Base-by-base conservation (phyloP, 2,888 invertebrate species). In the Parascotia fuliginaria region DNA sequence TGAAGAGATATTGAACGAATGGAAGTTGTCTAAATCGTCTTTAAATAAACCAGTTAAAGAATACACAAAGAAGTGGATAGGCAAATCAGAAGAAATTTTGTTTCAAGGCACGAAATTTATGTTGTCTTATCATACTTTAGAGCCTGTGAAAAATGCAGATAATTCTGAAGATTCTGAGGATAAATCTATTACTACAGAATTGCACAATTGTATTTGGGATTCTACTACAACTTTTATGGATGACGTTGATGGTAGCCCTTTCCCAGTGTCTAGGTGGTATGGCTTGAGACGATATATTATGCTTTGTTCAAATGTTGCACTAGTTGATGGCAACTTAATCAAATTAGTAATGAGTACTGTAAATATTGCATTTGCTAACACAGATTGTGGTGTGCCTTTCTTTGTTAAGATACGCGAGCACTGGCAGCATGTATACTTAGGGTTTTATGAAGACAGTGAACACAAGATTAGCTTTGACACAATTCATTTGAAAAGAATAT, bases 391-490 rank as follows among this genome's bases (percentile, higher is more conserved):
- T 54, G 93, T 97, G 56, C 98, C 99, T 14, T 92, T 97, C 14
- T 98, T 99, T 87, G 94, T 98, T 15, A 98, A 98, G 89, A 94
- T 97, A 15, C 93, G 96, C 69, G 96, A 96, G 77, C 94, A 94
- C 60, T 96, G 96, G 95, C 96, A 97, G 75, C 94, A 95, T 42
- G 95, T 95, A 73, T 97, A 95, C 79, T 82, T 95, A 41, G 99
- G 99, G 5, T 94, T 97, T 6, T 96, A 95, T 70, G 95, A 97
- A 77, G 95, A 95, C 14, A 95, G 94, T 69, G 96, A 96, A 37
- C 93, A 95, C 33, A 94, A 96, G 65, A 95, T 96, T n/a, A 95
- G 95, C 77, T 98, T 97, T 84, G 97, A 98, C 77, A 97, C 98
- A 93, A 96, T 97, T 39, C 96, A 98, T 79, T 91, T 99, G 54